Conservation (phyloP, 2,113 vertebrate species). For the Syrmaticus mikado region DNA sequence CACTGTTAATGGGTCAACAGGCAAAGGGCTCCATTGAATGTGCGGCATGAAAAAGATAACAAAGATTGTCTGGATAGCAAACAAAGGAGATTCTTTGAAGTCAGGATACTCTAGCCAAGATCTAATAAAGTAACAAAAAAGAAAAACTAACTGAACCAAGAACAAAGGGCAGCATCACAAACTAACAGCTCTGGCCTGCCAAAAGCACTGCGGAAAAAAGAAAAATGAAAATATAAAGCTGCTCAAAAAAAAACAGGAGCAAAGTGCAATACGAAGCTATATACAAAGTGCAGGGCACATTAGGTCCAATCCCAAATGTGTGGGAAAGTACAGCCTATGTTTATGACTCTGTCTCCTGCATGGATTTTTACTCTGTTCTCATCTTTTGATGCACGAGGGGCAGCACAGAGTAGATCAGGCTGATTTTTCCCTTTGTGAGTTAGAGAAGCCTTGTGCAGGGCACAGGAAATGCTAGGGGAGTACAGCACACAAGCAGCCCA, state of each 20-base stretch:
- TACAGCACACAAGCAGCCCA: background rate
- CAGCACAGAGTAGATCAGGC: background rate
- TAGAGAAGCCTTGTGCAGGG: background rate
- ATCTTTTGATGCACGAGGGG: background rate
- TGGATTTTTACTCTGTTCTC: background rate
- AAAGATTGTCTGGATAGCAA: constrained; percentile 17
- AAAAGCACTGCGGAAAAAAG: constrained; percentile 33
- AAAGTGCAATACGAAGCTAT: background rate
- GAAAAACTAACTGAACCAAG: constrained; percentile 26
- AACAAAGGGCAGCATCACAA: constrained; percentile 34
- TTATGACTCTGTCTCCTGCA: background rate
- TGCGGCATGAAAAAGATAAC: background rate
- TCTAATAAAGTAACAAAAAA: constrained; percentile 55
- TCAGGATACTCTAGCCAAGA: background rate
- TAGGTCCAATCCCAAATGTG: background rate
- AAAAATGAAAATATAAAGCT: constrained; percentile 35
- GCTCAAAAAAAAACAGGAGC: constrained; percentile 41
- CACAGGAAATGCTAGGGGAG: background rate
- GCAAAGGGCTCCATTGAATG: background rate
- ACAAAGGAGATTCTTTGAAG: constrained; percentile 35
- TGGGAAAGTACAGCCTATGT: constrained; percentile 3
- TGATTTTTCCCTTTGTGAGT: background rate
- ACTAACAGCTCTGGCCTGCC: background rate
- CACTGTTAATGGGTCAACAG: constrained; percentile 22
- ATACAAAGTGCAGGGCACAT: background rate